phyloP scores from a whole-genome alignment of 2,113 vertebrate species.

The Phainopepla nitens region DNA sequence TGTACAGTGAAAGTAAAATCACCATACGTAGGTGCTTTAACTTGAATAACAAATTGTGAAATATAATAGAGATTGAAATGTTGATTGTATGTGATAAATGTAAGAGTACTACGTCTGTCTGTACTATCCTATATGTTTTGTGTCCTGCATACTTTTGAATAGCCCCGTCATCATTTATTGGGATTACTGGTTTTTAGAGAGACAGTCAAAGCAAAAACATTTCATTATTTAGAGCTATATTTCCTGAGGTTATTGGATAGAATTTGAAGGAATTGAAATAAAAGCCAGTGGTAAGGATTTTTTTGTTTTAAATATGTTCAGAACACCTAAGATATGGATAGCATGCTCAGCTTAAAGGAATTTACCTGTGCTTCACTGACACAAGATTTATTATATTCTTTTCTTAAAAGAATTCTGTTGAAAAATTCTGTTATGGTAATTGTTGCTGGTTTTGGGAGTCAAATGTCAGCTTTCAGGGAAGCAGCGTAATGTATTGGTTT shows the following conservation, averaged over 20 bases:
- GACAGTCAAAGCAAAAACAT: slow-evolving; percentile 86
- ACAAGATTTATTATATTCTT: not conserved
- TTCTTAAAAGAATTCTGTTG: not conserved
- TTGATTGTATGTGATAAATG: slow-evolving; percentile 83
- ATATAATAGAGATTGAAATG: slow-evolving; percentile 79
- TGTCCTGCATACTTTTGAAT: slow-evolving; percentile 79
- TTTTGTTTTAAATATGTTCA: slow-evolving; percentile 3
- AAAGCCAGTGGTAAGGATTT: not conserved
- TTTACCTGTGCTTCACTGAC: not conserved
- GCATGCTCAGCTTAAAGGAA: not conserved
- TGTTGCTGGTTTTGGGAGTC: slow-evolving; percentile 10
- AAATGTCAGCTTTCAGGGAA: slow-evolving; percentile 39
- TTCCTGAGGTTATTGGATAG: slow-evolving; percentile 56
- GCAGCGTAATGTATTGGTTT: not conserved
- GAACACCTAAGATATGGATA: not conserved
- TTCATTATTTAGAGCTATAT: slow-evolving; percentile 32
- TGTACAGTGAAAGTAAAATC: slow-evolving; percentile 80
- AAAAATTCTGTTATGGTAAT: not conserved
- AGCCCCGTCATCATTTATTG: slow-evolving; percentile 67
- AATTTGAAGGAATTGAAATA: not conserved
- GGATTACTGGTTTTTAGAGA: slow-evolving; percentile 69
- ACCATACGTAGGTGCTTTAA: slow-evolving; percentile 79
- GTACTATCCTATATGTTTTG: slow-evolving; percentile 78
- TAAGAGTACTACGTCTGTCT: slow-evolving; percentile 81
- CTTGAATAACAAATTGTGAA: slow-evolving; percentile 80